Conservation (phyloP, 2,888 invertebrate species). For the Gasteruption jaculator region DNA sequence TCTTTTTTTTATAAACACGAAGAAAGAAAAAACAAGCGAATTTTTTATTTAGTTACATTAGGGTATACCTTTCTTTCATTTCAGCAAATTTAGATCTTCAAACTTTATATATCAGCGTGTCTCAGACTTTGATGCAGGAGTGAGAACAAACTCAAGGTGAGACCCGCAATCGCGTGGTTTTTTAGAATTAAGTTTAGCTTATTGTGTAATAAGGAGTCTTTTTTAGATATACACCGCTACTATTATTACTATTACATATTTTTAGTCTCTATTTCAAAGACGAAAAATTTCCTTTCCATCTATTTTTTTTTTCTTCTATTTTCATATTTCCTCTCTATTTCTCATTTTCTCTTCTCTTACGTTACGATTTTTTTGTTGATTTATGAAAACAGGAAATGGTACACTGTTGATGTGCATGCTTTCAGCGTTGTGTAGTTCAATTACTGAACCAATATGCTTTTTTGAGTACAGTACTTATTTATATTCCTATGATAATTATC, state of each 20-base stretch:
- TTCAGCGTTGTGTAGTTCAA: slow-evolving; percentile 42
- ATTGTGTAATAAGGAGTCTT: slow-evolving; percentile 41
- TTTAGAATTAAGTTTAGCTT: slow-evolving; percentile 48
- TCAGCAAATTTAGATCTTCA: slow-evolving; percentile 59
- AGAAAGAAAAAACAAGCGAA: too few species aligned
- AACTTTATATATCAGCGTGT: slow-evolving; percentile 57
- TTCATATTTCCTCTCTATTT: too few species aligned
- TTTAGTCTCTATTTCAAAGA: too few species aligned
- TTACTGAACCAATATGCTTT: slow-evolving; percentile 40
- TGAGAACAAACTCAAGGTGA: slow-evolving; percentile 58
- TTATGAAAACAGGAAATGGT: too few species aligned
- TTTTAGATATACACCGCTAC: slow-evolving; percentile 46
- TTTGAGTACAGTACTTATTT: slow-evolving; percentile 33
- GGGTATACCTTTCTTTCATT: slow-evolving; percentile 55
- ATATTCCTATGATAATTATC: slow-evolving; percentile 25
- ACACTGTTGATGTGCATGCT: slow-evolving; percentile 44
- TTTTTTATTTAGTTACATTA: slow-evolving; percentile 43
- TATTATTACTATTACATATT: slow-evolving; percentile 30
- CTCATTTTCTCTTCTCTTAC: too few species aligned
- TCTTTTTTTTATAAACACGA: slow-evolving; percentile 41
- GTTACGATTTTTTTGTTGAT: too few species aligned
- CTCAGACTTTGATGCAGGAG: slow-evolving; percentile 58
- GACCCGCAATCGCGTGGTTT: slow-evolving; percentile 49
- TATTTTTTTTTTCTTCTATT: too few species aligned
- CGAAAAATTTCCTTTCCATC: too few species aligned